Evolutionary conservation across 2,888 invertebrate genomes (phyloP).

Genomic region (Phorcus lineatus): DNA sequence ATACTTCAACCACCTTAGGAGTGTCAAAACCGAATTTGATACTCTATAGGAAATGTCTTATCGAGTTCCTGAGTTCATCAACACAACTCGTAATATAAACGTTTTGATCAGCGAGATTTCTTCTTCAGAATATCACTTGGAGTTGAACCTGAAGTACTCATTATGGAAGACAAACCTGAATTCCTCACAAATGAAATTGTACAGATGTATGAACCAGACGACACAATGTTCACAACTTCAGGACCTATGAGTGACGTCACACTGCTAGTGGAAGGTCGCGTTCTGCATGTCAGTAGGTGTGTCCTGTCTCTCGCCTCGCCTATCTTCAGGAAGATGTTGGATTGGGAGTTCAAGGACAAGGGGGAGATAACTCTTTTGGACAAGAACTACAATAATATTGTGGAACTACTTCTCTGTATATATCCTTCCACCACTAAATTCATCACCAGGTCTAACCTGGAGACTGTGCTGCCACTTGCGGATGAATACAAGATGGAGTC

Average conservation of each 20-base stretch:
- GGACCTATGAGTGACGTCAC: slow-evolving; percentile 52
- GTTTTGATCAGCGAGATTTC: too few relatives aligned
- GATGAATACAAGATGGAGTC: slow-evolving; percentile 48
- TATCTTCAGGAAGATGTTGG: slow-evolving; percentile 46
- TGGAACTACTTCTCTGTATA: slow-evolving; percentile 53
- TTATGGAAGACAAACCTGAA: too few relatives aligned
- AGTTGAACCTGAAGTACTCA: too few relatives aligned
- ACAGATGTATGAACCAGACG: too few relatives aligned
- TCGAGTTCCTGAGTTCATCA: too few relatives aligned
- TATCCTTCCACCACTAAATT: slow-evolving; percentile 53
- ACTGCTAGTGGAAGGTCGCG: slow-evolving; percentile 50
- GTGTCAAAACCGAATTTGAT: too few relatives aligned
- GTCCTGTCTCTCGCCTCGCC: slow-evolving; percentile 56
- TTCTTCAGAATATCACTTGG: too few relatives aligned
- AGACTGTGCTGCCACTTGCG: slow-evolving; percentile 43
- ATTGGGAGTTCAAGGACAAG: slow-evolving; percentile 36
- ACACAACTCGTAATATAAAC: too few relatives aligned
- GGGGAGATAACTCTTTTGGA: slow-evolving; percentile 49
- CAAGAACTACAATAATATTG: slow-evolving; percentile 47
- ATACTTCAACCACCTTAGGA: too few relatives aligned
- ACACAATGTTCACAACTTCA: slow-evolving; percentile 35
- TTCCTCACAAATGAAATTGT: too few relatives aligned
- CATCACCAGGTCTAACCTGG: slow-evolving; percentile 37
- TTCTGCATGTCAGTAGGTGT: slow-evolving; percentile 50
- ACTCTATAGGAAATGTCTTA: too few relatives aligned